Conservation (phyloP, 2,797 vertebrate genomes). For the Prunella strophiata region DNA sequence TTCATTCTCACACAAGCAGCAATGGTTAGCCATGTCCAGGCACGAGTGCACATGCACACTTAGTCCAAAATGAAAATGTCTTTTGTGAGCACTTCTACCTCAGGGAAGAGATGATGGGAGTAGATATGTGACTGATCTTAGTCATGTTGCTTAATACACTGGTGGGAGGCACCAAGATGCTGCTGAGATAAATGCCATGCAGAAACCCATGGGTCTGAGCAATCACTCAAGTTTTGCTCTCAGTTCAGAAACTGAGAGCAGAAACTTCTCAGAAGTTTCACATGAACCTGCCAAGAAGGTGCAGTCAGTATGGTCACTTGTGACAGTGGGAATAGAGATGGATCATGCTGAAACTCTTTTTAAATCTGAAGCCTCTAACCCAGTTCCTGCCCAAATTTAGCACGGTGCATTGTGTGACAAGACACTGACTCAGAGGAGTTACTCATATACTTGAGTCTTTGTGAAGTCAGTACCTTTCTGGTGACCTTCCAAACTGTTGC, state of each 20-base stretch:
- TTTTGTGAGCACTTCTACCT: neutral
- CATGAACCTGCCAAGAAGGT: neutral
- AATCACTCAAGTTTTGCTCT: neutral
- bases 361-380: constrained; percentile 17
- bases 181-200: constrained; percentile 7
- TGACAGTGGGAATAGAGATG: neutral
- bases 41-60: fast-evolving
- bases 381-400: constrained; percentile 53
- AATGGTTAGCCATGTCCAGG: neutral
- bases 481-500: neutral
- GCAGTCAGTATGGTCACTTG: neutral
- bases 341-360: neutral
- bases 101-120: constrained; percentile 14
- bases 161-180: constrained; percentile 33
- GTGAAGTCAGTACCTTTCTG: constrained; percentile 9
- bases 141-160: constrained; percentile 14
- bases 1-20: neutral
- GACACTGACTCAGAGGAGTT: constrained; percentile 51
- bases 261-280: too few relatives aligned
- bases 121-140: constrained; percentile 34
- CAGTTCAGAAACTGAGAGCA: too few relatives aligned
- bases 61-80: neutral
- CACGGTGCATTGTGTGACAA: neutral
- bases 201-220: neutral
- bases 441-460: constrained; percentile 10